Conservation (phyloP, 2,113 vertebrate species). For the Gymnocephalus cernua region DNA sequence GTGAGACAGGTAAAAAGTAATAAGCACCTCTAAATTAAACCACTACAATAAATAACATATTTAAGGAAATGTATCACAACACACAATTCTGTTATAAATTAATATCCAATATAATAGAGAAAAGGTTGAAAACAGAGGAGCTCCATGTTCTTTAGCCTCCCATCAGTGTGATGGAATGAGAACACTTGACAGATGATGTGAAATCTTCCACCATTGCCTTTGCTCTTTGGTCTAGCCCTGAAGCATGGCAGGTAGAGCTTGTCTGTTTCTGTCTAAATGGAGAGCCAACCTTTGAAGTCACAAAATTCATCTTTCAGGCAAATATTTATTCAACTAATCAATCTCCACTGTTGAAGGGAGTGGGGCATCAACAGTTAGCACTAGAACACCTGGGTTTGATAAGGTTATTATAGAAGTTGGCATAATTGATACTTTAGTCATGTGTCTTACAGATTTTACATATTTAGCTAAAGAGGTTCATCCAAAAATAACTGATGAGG, state of each 20-base stretch:
- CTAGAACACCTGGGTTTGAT: constrained; percentile 56
- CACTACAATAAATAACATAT: constrained; percentile 41
- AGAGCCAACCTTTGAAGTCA: constrained; percentile 43
- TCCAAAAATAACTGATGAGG: constrained; percentile 40
- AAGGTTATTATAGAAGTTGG: neutral
- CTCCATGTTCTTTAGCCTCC: constrained; percentile 42
- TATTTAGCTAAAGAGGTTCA: constrained; percentile 21
- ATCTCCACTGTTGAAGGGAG: neutral
- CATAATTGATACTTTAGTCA: constrained; percentile 42
- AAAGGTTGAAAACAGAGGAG: constrained; percentile 42
- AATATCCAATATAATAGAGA: constrained; percentile 42
- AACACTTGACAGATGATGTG: constrained; percentile 58
- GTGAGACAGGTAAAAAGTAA: neutral
- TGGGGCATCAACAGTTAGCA: constrained; percentile 15
- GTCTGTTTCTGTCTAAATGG: constrained; percentile 52
- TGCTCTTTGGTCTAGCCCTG: constrained; percentile 21
- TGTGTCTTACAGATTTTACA: constrained; percentile 37
- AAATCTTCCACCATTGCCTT: constrained; percentile 25
- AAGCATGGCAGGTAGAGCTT: constrained; percentile 23
- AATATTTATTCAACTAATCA: constrained; percentile 43
- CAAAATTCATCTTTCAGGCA: constrained; percentile 36
- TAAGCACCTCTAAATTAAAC: constrained; percentile 38
- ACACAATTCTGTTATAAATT: constrained; percentile 48
- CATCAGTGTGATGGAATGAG: constrained; percentile 34
- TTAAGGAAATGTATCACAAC: constrained; percentile 30